Percentiles rank a stretch among this genome's conserved stretches.
Conservation (phyloP, 2,888 invertebrate species). For the Melieria omissa region DNA sequence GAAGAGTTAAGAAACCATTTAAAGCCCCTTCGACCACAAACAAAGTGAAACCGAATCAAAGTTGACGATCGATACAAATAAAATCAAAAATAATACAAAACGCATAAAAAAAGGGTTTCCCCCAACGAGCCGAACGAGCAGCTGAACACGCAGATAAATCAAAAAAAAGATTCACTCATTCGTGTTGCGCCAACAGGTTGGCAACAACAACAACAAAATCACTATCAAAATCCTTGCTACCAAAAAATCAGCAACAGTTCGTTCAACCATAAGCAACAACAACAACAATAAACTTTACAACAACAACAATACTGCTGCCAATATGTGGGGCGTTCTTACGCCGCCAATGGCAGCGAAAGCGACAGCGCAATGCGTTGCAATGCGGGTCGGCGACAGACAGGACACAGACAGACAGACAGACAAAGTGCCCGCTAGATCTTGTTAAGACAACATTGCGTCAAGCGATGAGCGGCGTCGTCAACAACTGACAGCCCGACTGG, state of each 20-base stretch:
- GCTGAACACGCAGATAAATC: slow-evolving; percentile 45
- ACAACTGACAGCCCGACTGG: too few relatives aligned
- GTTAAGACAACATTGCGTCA: slow-evolving; percentile 61
- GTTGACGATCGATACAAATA: slow-evolving; percentile 11
- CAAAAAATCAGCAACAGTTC: slow-evolving; percentile 46
- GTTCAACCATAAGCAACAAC: slow-evolving; percentile 45
- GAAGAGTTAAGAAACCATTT: slow-evolving; percentile 7
- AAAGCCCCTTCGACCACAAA: not conserved
- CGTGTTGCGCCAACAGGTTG: slow-evolving; percentile 44
- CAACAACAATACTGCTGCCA: not conserved
- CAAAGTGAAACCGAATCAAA: slow-evolving; percentile 11
- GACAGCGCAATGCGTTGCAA: slow-evolving; percentile 1
- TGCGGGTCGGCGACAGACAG: not conserved
- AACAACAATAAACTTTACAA: not conserved
- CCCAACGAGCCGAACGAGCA: slow-evolving; percentile 34
- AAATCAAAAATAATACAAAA: not conserved
- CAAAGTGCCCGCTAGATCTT: slow-evolving; percentile 53
- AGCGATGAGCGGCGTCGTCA: slow-evolving; percentile 15
- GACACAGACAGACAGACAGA: not conserved
- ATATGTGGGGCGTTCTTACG: slow-evolving; percentile 46
- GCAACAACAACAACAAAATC: not conserved
- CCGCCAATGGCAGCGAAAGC: slow-evolving; percentile 31
- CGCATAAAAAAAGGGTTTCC: slow-evolving; percentile 42
- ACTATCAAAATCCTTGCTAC: not conserved
- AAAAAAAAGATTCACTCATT: slow-evolving; percentile 50